A percentile compares a stretch with the other conserved stretches of the same genome.
Conservation (phyloP, 2,797 vertebrate species). For the Chiloscyllium punctatum region DNA sequence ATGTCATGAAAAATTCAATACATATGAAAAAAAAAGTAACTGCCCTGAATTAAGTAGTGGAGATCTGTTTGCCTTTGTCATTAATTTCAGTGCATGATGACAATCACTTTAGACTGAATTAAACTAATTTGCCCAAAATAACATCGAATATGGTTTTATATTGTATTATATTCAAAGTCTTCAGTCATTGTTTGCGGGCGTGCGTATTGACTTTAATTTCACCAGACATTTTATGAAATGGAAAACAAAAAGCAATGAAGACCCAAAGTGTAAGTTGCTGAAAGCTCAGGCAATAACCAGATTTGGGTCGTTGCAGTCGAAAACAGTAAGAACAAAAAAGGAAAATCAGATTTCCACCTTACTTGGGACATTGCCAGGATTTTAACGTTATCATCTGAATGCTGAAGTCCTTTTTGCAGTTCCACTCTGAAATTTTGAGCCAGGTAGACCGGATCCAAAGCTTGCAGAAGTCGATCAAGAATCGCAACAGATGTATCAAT, state of each 20-base stretch:
- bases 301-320: background rate
- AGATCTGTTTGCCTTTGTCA: background rate
- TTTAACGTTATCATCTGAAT: slow-evolving; percentile 74
- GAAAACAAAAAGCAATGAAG: background rate
- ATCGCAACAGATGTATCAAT: slow-evolving; percentile 76
- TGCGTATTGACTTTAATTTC: background rate
- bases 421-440: slow-evolving; percentile 68
- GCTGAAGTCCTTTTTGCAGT: slow-evolving; percentile 74
- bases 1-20: background rate
- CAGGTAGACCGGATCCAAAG: slow-evolving; percentile 69
- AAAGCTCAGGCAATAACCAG: background rate
- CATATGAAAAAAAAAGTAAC: background rate
- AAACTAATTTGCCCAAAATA: background rate
- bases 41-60: background rate
- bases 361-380: slow-evolving; percentile 82
- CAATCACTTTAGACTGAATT: background rate
- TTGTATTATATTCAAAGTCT: background rate
- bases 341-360: slow-evolving; percentile 34
- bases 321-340: background rate
- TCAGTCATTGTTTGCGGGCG: background rate
- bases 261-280: background rate
- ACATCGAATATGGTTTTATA: background rate
- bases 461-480: slow-evolving; percentile 75
- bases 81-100: too few species aligned
- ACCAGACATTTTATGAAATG: background rate